These are phyloP conservation scores for Enoplosus armatus DNA, from an alignment of 2,797 vertebrate genomes.

Conservation along the genomic window DNA sequence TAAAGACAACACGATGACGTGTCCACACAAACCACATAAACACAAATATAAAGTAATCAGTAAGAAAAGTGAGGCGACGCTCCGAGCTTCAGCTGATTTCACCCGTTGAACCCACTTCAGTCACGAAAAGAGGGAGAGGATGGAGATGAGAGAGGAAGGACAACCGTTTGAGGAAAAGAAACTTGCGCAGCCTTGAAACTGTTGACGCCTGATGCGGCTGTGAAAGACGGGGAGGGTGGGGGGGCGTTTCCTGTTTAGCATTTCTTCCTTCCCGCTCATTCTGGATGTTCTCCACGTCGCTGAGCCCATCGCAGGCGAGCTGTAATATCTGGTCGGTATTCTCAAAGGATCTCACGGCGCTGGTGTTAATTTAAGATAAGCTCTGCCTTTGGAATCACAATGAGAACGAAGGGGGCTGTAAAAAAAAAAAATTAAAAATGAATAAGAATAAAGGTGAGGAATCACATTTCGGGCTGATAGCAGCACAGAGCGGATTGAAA, in stretches of 20 bases:
- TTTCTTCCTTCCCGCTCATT: conserved; percentile 33
- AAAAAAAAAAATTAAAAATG: conserved; percentile 63
- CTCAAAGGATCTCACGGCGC: conserved; percentile 66
- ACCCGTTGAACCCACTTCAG: conserved; percentile 24
- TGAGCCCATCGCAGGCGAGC: conserved; percentile 49
- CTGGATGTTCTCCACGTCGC: conserved; percentile 61
- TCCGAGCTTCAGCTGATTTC: neutral
- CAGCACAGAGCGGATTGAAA: conserved; percentile 47
- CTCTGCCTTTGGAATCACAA: conserved; percentile 73
- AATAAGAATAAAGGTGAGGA: conserved; percentile 73
- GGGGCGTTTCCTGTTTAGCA: conserved; percentile 22
- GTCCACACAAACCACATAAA: neutral
- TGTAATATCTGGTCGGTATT: conserved; percentile 67
- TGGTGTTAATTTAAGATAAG: conserved; percentile 75
- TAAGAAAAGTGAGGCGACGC: neutral
- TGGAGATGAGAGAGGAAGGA: neutral
- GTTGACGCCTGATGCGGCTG: conserved; percentile 2
- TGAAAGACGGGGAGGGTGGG: neutral
- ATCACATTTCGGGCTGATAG: conserved; percentile 67
- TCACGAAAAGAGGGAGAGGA: neutral
- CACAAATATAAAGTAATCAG: too few relatives aligned
- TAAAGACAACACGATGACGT: neutral
- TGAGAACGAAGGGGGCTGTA: conserved; percentile 68
- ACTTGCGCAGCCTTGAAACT: conserved; percentile 15
- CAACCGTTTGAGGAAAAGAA: neutral